These are phyloP conservation scores for Mya arenaria DNA, from an alignment of 1,140 invertebrate genomes.

Conservation along the genomic window DNA sequence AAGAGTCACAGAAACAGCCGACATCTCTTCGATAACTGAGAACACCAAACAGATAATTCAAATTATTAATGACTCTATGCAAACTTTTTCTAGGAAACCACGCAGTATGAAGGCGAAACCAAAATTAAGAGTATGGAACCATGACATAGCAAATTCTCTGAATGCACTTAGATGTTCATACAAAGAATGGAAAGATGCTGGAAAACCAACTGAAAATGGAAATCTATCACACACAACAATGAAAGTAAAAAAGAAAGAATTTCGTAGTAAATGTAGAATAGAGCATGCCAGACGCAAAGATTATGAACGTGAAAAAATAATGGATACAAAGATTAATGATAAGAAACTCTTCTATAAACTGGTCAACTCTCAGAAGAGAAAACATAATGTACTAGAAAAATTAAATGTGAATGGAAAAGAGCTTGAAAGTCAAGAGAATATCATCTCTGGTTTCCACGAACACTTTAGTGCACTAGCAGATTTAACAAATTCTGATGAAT, in stretches of 20 bases:
- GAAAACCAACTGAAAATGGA: background rate
- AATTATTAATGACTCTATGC: too few species aligned
- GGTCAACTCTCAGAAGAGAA: background rate
- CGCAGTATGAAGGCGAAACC: background rate
- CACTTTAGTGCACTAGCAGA: too few species aligned
- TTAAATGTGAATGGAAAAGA: too few species aligned
- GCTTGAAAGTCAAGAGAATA: too few species aligned
- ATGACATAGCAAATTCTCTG: background rate
- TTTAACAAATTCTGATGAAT: too few species aligned
- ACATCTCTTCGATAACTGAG: too few species aligned
- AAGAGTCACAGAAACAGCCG: too few species aligned
- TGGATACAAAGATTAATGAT: background rate
- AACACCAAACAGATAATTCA: too few species aligned
- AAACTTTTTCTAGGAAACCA: background rate
- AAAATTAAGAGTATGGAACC: conserved; percentile 8
- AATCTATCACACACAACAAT: background rate
- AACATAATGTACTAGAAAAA: too few species aligned
- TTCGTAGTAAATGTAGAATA: background rate
- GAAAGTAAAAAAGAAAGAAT: background rate
- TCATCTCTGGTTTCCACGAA: too few species aligned
- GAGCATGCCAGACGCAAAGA: background rate
- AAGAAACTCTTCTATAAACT: conserved; percentile 16
- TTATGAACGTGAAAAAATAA: background rate
- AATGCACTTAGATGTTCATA: background rate
- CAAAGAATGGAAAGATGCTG: background rate